Conservation (phyloP, 2,888 invertebrate genomes). For the Scrobipalpa atriplicella region DNA sequence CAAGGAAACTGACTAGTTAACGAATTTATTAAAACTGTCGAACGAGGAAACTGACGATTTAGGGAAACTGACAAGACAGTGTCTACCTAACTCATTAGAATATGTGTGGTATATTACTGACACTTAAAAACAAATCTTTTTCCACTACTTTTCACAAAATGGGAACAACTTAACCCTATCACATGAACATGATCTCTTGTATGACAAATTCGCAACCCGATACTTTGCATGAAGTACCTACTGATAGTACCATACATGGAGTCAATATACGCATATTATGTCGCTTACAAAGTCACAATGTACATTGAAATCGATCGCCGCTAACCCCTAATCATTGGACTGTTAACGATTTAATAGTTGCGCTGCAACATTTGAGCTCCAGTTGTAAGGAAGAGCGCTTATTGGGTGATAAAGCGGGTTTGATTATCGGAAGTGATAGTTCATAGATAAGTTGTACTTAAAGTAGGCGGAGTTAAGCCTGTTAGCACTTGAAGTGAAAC, state of each 20-base stretch:
- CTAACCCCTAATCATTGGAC: conserved; percentile 53
- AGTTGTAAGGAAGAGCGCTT: conserved; percentile 13
- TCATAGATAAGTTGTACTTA: not conserved
- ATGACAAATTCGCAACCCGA: conserved; percentile 2
- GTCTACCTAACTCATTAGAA: too few relatives aligned
- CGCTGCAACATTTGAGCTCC: conserved; percentile 32
- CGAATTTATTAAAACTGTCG: too few relatives aligned
- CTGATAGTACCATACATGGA: conserved; percentile 15
- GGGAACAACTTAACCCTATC: too few relatives aligned
- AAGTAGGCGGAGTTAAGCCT: not conserved
- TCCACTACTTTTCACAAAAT: too few relatives aligned
- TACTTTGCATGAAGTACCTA: conserved; percentile 6
- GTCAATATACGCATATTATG: conserved; percentile 29
- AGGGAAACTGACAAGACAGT: too few relatives aligned
- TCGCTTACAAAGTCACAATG: conserved; percentile 27
- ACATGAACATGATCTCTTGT: not conserved
- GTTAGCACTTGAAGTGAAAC: not conserved
- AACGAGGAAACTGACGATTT: too few relatives aligned
- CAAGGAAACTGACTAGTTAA: too few relatives aligned
- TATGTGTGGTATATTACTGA: too few relatives aligned
- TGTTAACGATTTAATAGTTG: conserved; percentile 52
- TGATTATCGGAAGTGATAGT: not conserved
- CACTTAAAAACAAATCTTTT: too few relatives aligned
- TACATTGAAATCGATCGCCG: conserved; percentile 50
- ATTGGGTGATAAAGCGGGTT: conserved; percentile 10